phyloP scores from a whole-genome alignment of 2,797 vertebrate species.

The Margarornis squamiger region DNA sequence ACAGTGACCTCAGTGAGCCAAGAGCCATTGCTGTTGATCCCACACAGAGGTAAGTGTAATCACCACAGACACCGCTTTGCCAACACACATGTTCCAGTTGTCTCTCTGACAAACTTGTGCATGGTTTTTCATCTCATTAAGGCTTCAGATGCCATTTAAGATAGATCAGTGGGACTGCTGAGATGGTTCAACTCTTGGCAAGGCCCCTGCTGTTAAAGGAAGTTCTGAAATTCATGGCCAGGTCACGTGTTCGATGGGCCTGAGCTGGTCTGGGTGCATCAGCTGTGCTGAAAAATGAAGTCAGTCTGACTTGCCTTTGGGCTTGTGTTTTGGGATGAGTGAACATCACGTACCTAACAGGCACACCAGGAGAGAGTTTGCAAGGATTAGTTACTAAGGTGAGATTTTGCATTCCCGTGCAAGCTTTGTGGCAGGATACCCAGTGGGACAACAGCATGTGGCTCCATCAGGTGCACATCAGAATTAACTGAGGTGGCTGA shows the following conservation, averaged over 20 bases:
- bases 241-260: not conserved
- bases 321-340: not conserved
- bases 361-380: not conserved
- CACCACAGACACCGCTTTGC: not conserved
- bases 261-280: not conserved
- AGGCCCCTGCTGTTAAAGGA: not conserved
- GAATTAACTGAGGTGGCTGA: not conserved
- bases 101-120: not conserved
- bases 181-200: not conserved
- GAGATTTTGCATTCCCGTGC: not conserved
- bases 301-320: not conserved
- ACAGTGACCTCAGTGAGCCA: conserved; percentile 88
- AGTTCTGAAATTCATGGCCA: not conserved
- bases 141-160: not conserved
- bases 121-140: not conserved
- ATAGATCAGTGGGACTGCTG: not conserved
- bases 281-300: not conserved
- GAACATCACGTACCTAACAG: not conserved
- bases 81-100: fast-evolving
- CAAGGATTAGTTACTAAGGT: not conserved
- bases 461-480: not conserved
- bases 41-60: conserved; percentile 84
- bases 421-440: not conserved
- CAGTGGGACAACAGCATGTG: not conserved
- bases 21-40: conserved; percentile 95